Percentiles rank a stretch among this genome's conserved stretches.
Evolutionary conservation across 1,140 invertebrate species (phyloP).

Genomic region (Saxidomus purpurata): DNA sequence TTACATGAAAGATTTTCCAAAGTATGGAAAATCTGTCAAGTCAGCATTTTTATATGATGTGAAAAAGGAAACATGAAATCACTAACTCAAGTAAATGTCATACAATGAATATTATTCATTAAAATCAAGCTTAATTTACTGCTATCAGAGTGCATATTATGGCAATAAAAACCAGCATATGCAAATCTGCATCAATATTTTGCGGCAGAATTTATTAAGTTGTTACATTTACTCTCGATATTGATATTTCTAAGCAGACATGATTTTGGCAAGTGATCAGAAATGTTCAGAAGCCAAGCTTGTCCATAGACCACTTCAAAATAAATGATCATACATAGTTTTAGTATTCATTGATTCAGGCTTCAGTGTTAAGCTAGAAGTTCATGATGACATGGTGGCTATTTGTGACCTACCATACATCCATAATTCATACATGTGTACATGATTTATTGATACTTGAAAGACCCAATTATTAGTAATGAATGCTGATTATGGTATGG

Average conservation of each 20-base stretch:
- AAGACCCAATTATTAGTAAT: not conserved
- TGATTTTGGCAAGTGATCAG: not conserved
- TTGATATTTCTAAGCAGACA: slow-evolving; percentile 31
- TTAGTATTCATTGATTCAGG: slow-evolving; percentile 12
- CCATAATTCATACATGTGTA: not conserved
- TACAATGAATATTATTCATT: too few species aligned
- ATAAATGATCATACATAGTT: not conserved
- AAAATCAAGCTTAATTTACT: too few species aligned
- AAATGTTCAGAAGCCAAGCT: not conserved
- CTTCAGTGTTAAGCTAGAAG: not conserved
- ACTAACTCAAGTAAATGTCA: too few species aligned
- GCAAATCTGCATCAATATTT: not conserved
- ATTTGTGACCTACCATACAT: not conserved
- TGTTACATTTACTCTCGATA: not conserved
- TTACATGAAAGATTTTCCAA: not conserved
- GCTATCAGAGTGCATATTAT: too few species aligned
- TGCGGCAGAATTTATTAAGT: too few species aligned
- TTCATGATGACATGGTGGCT: slow-evolving; percentile 1
- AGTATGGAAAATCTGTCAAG: not conserved
- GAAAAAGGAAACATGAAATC: too few species aligned
- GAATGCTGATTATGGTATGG: not conserved
- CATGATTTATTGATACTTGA: not conserved
- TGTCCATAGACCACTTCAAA: not conserved
- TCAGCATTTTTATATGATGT: not conserved
- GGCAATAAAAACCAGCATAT: too few species aligned